Evolutionary conservation across 2,797 vertebrate genomes (phyloP), one percentile per base, ranked within the genome.

Genomic region (Enteromius fasciolatus): DNA sequence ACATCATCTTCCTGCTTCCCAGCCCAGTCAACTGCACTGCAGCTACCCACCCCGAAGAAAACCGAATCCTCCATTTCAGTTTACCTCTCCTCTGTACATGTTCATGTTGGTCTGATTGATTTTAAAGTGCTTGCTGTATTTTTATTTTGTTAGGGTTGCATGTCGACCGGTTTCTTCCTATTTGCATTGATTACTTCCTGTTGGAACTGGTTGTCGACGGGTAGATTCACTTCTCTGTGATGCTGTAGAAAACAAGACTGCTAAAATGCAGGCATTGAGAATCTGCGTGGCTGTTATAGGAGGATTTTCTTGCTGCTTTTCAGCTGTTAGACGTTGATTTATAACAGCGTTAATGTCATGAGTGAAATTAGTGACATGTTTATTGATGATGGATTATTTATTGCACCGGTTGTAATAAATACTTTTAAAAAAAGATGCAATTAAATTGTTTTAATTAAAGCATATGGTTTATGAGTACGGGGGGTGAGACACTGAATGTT

Each of bases 1-100:
- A 61, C 5, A n/a, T 64, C 18, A 48, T 46, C 57, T 83, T 61
- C 48, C 68, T 61, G 23, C 46, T 63, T 81, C 36, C 17, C 33
- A n/a, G 14, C 92, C 91, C 0, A 88, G 92, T 78, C 92, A 94
- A 85, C 94, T 94, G 41, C 90, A 88, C 57, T 68, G 61, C 52
- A 77, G 59, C 31, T 28, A 14, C 67, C 48, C 39, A 67, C 33
- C 70, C 44, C 64, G 70, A 67, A 78, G 57, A 78, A 73, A 44
- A 33, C 57, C 17, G 23, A 64, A 70, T 46, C 73, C 33, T 69
- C 20, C 74, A 28, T 83, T 81, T 76, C 44, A 41, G 78, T 68
- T 83, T 61, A 48, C 31, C 33, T 48, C 41, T 66, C 10, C 33
- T 31, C 48, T 63, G 14, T 48, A n/a, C 68, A 20, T 77, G 18